Base-by-base conservation (phyloP, 2,888 invertebrate species). In the Drosophila setosimentum region DNA sequence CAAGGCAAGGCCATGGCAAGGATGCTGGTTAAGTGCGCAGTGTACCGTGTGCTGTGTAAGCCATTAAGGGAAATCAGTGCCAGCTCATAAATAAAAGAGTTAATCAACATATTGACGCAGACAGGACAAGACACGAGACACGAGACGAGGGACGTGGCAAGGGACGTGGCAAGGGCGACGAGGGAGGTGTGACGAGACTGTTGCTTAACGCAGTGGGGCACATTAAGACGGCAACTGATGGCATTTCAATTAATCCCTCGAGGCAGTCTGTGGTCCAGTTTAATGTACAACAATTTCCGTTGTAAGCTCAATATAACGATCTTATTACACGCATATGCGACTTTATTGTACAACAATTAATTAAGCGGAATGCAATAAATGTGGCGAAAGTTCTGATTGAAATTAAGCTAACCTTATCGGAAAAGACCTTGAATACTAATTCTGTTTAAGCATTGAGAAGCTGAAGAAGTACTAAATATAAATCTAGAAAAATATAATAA, bases 41-140 rank as follows among this genome's bases (percentile, higher is more conserved):
- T 30, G 30, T 57, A 30, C 57, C 29, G 37, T 40, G 53, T 27
- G 51, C 68, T 68, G 60, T 54, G 73, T 77, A 77, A 83, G 81
- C 85, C 87, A 85, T 87, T 85, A 83, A 86, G 85, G 74, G 73
- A 76, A 79, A 85, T 87, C 80, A 80, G 71, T 75, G 78, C 73
- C 71, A 78, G 78, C 87, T 82, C 87, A 87, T 90, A 90, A 87
- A 90, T 89, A 87, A 86, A 86, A 81, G 77, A 89, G 81, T 83
- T 86, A 89, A 90, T 89, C 90, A 90, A 82, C 84, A 85, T 85
- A 82, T 85, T 85, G 87, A 83, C 77, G 71, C 79, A 78, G 80
- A 68, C 73, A 64, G 37, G 60, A 42, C 48, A 42, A 59, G 42
- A 63, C 48, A 24, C 8, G 58, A 5, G 30, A n/a, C n/a, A 1